Percentiles rank a stretch among this genome's conserved stretches.
Conservation (phyloP, 2,797 vertebrate genomes). For the Hipposideros larvatus region DNA sequence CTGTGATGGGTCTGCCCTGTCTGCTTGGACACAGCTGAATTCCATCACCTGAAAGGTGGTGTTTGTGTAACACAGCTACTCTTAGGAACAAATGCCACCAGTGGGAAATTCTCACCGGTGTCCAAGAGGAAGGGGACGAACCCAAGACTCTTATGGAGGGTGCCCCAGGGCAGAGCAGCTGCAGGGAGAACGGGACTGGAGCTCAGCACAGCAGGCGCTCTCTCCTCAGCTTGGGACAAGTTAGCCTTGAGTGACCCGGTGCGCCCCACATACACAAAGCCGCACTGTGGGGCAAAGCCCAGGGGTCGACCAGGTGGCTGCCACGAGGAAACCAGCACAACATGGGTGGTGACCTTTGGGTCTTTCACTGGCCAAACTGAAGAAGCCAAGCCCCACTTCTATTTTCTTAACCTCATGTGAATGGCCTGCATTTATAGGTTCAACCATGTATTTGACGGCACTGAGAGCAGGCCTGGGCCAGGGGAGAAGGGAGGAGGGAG, state of each 20-base stretch:
- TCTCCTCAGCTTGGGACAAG: neutral
- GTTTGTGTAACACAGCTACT: neutral
- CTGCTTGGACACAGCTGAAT: neutral
- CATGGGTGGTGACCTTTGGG: neutral
- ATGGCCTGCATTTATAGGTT: constrained; percentile 34
- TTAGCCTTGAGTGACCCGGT: neutral
- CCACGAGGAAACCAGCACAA: neutral
- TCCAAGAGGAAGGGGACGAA: neutral
- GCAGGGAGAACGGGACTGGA: neutral
- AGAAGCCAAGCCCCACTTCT: constrained; percentile 31
- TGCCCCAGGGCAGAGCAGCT: neutral
- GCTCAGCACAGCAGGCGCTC: neutral
- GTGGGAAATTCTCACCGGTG: neutral
- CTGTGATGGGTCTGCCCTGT: neutral
- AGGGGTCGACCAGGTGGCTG: constrained; percentile 54
- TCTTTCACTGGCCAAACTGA: constrained; percentile 18
- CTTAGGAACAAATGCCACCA: neutral
- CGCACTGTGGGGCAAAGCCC: neutral
- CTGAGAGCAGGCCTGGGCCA: neutral
- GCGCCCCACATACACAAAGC: constrained; percentile 36
- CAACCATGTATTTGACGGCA: constrained; percentile 15
- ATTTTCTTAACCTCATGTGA: constrained; percentile 63
- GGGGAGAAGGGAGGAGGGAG: neutral
- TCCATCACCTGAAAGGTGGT: neutral
- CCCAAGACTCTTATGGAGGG: neutral